These are phyloP conservation scores for Lasioglossum malachurum DNA, from an alignment of 2,888 invertebrate species.

Conservation along the genomic window DNA sequence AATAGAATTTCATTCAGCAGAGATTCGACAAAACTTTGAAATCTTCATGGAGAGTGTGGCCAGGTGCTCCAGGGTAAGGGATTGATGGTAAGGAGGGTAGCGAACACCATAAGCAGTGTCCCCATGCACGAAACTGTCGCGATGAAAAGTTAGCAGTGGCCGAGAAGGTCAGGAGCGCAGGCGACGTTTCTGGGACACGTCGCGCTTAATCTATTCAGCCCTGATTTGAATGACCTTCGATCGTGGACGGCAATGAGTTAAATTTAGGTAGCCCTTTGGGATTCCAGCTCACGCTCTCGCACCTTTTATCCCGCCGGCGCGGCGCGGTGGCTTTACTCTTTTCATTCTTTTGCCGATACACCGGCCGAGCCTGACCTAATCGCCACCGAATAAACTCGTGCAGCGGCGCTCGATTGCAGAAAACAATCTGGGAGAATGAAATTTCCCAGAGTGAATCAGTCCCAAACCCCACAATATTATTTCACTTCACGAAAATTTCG, in stretches of 20 bases:
- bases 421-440: background rate
- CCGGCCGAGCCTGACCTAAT: background rate
- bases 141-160: slow-evolving; percentile 17
- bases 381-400: background rate
- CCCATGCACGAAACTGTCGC: background rate
- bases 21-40: background rate
- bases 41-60: background rate
- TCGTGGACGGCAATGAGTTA: slow-evolving; percentile 54
- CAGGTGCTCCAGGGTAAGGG: background rate
- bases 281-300: slow-evolving; percentile 25
- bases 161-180: slow-evolving; percentile 43
- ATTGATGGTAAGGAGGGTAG: background rate
- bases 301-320: slow-evolving; percentile 18
- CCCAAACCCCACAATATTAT: background rate
- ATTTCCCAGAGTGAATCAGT: background rate
- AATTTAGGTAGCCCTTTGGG: slow-evolving; percentile 60
- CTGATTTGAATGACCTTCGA: slow-evolving; percentile 61
- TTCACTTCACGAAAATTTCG: background rate
- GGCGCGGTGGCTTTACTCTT: slow-evolving; percentile 26
- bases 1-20: background rate
- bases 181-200: slow-evolving; percentile 55
- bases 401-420: background rate
- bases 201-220: slow-evolving; percentile 54
- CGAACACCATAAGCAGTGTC: background rate
- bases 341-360: slow-evolving; percentile 31